Conservation (phyloP, 2,888 invertebrate species). For the Cotesia congregata region DNA sequence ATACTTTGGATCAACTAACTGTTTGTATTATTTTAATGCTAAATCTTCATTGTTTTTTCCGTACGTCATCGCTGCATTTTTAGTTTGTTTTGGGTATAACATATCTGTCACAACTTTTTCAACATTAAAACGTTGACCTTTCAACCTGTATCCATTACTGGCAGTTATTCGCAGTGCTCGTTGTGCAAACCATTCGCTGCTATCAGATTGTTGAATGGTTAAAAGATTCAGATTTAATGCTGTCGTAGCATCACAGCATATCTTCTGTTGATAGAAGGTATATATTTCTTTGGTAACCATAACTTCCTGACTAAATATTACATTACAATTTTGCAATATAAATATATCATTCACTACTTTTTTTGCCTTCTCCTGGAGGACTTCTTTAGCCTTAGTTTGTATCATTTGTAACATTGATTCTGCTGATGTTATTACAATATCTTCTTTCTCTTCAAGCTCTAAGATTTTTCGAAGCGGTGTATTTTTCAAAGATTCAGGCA, state of each 20-base stretch:
- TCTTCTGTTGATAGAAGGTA: conserved; percentile 39
- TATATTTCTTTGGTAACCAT: conserved; percentile 28
- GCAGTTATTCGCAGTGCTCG: conserved; percentile 44
- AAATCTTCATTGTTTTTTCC: conserved; percentile 46
- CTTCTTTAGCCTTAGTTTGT: conserved; percentile 29
- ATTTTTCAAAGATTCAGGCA: conserved; percentile 30
- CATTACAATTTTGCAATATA: conserved; percentile 31
- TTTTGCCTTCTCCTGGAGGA: conserved; percentile 24
- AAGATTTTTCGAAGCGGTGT: conserved; percentile 42
- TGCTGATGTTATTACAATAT: conserved; percentile 44
- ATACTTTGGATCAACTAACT: conserved; percentile 34
- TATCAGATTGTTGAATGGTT: conserved; percentile 41
- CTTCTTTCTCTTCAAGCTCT: conserved; percentile 44
- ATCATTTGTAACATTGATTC: conserved; percentile 42
- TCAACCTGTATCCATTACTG: conserved; percentile 46
- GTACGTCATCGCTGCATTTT: conserved; percentile 37
- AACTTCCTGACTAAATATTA: conserved; percentile 26
- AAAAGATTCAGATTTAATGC: conserved; percentile 38
- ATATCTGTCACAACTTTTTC: conserved; percentile 41
- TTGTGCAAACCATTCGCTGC: conserved; percentile 38
- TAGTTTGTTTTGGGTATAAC: neutral
- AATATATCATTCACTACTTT: conserved; percentile 37
- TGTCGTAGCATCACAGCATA: conserved; percentile 40
- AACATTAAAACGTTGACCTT: conserved; percentile 44
- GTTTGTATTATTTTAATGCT: conserved; percentile 45